A percentile compares a stretch with the other conserved stretches of the same genome.
Conservation (phyloP, 2,888 invertebrate species). For the Drosophila antonietae region DNA sequence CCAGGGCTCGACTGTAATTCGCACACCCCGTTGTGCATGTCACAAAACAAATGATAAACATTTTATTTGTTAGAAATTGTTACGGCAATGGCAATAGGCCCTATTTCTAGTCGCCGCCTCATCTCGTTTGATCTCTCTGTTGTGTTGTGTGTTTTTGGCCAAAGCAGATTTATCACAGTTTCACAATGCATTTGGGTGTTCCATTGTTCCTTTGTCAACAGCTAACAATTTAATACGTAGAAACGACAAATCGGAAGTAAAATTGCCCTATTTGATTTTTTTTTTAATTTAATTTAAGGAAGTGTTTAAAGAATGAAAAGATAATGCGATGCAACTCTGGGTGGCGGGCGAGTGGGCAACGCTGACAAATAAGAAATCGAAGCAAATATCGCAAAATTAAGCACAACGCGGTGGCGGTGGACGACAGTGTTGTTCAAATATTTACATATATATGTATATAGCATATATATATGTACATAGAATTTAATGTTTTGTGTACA, state of each 20-base stretch:
- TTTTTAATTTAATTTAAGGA: slow-evolving; percentile 11
- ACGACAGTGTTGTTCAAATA: not conserved
- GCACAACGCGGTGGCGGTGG: slow-evolving; percentile 34
- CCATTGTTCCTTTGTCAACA: slow-evolving; percentile 63
- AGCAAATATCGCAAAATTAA: slow-evolving; percentile 37
- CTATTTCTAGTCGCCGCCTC: slow-evolving; percentile 47
- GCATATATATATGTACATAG: not conserved
- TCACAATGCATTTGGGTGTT: slow-evolving; percentile 73
- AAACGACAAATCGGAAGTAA: slow-evolving; percentile 75
- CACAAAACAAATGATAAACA: slow-evolving; percentile 82
- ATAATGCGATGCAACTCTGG: slow-evolving; percentile 40
- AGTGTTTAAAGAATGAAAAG: slow-evolving; percentile 10
- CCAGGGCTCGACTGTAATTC: slow-evolving; percentile 39
- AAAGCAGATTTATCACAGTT: slow-evolving; percentile 65
- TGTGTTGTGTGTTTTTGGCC: slow-evolving; percentile 47
- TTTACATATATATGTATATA: not conserved
- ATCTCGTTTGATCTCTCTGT: slow-evolving; percentile 59
- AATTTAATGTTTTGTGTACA: slow-evolving; percentile 63
- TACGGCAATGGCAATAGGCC: slow-evolving; percentile 42
- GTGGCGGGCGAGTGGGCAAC: slow-evolving; percentile 21
- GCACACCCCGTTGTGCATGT: slow-evolving; percentile 71
- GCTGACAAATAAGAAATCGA: slow-evolving; percentile 19
- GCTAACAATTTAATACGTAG: slow-evolving; percentile 77
- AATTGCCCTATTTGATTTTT: slow-evolving; percentile 44
- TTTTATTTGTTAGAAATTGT: slow-evolving; percentile 66